Evolutionary conservation across 2,888 invertebrate species (phyloP).

Genomic region (Trachelus iudaicus): DNA sequence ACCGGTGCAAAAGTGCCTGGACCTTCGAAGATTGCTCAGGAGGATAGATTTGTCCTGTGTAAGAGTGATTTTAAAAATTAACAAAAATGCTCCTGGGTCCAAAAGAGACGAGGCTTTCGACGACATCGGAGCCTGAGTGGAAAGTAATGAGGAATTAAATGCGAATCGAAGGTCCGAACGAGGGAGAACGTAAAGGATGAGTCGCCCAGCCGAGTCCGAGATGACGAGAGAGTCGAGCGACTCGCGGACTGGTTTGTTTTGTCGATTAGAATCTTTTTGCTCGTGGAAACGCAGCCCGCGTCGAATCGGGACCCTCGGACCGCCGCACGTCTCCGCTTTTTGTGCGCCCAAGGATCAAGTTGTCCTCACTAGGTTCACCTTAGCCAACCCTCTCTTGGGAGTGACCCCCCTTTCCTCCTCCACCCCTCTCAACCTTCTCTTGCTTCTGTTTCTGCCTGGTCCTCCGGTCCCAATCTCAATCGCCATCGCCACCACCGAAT

Average conservation of each 20-base stretch:
- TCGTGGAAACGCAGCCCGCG: constrained; percentile 7
- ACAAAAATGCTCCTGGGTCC: too few species aligned
- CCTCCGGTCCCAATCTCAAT: background rate
- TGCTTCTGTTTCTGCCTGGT: background rate
- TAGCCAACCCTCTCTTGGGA: background rate
- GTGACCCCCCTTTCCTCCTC: background rate
- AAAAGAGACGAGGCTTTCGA: too few species aligned
- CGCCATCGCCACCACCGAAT: background rate
- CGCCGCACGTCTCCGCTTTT: constrained; percentile 22
- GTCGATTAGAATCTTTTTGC: background rate
- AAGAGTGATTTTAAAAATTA: too few species aligned
- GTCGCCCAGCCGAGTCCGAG: background rate
- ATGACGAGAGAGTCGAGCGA: background rate
- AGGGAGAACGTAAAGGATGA: background rate
- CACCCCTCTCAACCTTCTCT: background rate
- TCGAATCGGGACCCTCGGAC: constrained; percentile 22
- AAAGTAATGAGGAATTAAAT: background rate
- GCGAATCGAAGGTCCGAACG: background rate
- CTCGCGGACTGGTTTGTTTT: constrained; percentile 2
- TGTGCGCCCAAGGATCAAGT: constrained; percentile 21
- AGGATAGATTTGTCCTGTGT: too few species aligned
- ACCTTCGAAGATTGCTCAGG: too few species aligned
- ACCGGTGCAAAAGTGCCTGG: background rate
- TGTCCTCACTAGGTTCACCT: constrained; percentile 14
- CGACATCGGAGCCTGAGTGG: too few species aligned